phyloP scores from a whole-genome alignment of 2,797 vertebrate species.

The Glyptemys insculpta region DNA sequence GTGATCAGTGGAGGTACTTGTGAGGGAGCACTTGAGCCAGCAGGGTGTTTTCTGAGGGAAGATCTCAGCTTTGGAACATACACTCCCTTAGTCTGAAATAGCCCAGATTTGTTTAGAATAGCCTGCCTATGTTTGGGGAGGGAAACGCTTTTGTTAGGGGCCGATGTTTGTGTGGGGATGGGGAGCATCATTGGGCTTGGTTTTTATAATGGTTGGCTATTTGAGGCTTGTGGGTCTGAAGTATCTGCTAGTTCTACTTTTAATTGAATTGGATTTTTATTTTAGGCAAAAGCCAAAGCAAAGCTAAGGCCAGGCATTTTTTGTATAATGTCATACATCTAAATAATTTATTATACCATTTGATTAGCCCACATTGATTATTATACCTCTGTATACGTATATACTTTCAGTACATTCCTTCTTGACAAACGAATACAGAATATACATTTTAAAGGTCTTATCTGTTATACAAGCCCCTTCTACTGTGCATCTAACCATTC shows the following conservation, averaged over 20 bases:
- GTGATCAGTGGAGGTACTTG: not conserved
- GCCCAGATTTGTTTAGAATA: not conserved
- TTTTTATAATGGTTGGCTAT: not conserved
- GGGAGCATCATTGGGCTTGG: rapidly evolving
- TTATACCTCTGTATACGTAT: not conserved
- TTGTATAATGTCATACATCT: not conserved
- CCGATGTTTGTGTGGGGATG: rapidly evolving
- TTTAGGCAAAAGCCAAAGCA: no score
- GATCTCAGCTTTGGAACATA: not conserved
- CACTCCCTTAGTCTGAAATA: not conserved
- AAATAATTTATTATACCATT: not conserved
- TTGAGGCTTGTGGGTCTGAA: no score
- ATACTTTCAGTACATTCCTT: not conserved
- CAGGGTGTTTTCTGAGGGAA: no score
- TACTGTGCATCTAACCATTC: not conserved
- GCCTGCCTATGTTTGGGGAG: not conserved
- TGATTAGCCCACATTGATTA: not conserved
- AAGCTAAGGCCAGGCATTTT: no score
- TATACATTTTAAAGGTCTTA: not conserved
- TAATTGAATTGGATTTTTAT: no score
- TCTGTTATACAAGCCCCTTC: not conserved
- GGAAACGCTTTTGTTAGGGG: not conserved
- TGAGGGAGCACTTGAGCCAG: not conserved
- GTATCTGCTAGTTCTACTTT: no score
- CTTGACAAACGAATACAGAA: not conserved